phyloP scores from a whole-genome alignment of 2,113 vertebrate species.

The Hoplias malabaricus region DNA sequence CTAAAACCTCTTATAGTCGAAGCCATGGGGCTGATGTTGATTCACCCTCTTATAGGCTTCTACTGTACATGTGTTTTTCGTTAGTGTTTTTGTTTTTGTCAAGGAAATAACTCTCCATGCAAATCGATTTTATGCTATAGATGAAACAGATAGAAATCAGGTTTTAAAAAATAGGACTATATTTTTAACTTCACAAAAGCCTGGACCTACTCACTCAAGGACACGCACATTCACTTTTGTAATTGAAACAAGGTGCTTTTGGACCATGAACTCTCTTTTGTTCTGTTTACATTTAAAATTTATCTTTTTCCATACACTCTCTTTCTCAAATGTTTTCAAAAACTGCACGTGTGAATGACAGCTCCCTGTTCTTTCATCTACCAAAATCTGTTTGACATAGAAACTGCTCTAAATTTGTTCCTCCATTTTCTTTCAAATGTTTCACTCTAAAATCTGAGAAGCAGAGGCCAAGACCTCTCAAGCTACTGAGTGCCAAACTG shows the following conservation, averaged over 20 bases:
- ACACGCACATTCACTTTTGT: slow-evolving; percentile 64
- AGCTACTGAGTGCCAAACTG: background rate
- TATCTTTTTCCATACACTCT: background rate
- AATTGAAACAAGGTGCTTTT: slow-evolving; percentile 77
- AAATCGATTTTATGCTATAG: too few species aligned
- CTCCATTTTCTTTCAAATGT: background rate
- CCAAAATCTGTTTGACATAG: slow-evolving; percentile 1
- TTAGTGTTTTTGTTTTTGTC: too few species aligned
- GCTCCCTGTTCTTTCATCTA: slow-evolving; percentile 21
- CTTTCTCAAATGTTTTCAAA: background rate
- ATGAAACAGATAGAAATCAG: too few species aligned
- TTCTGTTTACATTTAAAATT: slow-evolving; percentile 52
- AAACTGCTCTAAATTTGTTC: background rate
- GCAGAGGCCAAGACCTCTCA: background rate
- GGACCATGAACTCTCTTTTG: slow-evolving; percentile 70
- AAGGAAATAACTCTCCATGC: background rate
- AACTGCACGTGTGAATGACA: slow-evolving; percentile 3
- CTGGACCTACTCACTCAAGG: background rate
- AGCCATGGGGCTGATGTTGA: background rate
- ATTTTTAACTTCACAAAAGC: too few species aligned
- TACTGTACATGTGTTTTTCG: background rate
- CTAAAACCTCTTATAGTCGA: background rate
- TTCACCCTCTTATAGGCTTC: background rate
- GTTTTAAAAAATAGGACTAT: too few species aligned
- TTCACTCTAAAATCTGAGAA: background rate